Percentiles rank a stretch among this genome's conserved stretches.
Conservation (phyloP, 2,113 vertebrate genomes). For the Clarias batrachus region DNA sequence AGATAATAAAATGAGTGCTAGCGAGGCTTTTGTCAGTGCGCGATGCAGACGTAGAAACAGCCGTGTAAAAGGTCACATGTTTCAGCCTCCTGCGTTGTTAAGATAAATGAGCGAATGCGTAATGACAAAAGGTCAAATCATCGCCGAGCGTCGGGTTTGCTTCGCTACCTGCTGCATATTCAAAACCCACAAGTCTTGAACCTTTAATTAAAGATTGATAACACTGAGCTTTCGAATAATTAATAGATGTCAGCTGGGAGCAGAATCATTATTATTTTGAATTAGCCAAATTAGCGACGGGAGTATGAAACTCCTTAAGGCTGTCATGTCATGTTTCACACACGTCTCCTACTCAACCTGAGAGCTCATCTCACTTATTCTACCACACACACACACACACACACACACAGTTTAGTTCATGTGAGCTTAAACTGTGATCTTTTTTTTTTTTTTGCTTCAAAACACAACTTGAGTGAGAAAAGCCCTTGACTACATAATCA, state of each 20-base stretch:
- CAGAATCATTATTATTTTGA: conserved; percentile 61
- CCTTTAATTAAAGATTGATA: conserved; percentile 61
- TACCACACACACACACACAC: background rate
- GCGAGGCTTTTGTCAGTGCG: conserved; percentile 24
- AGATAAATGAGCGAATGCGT: conserved; percentile 66
- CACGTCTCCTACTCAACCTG: background rate
- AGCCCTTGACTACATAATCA: background rate
- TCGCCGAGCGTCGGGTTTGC: conserved; percentile 18
- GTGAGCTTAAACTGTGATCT: background rate
- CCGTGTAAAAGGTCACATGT: conserved; percentile 67
- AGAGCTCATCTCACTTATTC: background rate
- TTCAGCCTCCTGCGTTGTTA: conserved; percentile 65
- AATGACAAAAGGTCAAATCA: conserved; percentile 63
- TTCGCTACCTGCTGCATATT: background rate
- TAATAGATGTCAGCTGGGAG: conserved; percentile 56
- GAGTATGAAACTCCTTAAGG: conserved; percentile 40
- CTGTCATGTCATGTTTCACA: conserved; percentile 37
- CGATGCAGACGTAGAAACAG: conserved; percentile 53
- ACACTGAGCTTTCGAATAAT: conserved; percentile 52
- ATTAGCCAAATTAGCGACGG: conserved; percentile 61
- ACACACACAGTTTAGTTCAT: background rate
- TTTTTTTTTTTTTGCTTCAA: background rate
- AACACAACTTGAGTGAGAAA: background rate
- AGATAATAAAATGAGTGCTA: conserved; percentile 29
- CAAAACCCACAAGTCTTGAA: conserved; percentile 49